Percentiles rank a stretch among this genome's conserved stretches.
Conservation (phyloP, 2,888 invertebrate genomes). For the Tachina lurida region DNA sequence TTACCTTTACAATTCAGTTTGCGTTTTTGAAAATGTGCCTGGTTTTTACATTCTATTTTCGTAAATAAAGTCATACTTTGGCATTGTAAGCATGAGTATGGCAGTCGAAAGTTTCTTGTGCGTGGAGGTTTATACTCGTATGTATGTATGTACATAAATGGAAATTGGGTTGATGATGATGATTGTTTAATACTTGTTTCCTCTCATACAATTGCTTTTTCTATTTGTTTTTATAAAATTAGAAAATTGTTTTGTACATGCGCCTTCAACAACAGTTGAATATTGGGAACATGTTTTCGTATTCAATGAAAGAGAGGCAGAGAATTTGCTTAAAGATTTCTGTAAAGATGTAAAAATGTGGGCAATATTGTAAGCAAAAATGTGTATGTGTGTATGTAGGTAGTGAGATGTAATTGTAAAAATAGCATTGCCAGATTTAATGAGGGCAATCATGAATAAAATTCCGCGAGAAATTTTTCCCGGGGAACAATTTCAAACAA, state of each 20-base stretch:
- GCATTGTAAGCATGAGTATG: not conserved
- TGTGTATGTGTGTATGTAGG: not conserved
- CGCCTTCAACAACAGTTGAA: slow-evolving; percentile 67
- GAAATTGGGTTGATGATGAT: slow-evolving; percentile 72
- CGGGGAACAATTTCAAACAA: too few relatives aligned
- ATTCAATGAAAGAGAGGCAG: not conserved
- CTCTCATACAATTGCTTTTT: slow-evolving; percentile 4
- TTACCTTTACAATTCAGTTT: not conserved
- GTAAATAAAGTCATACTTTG: slow-evolving; percentile 4
- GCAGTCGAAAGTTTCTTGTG: slow-evolving; percentile 8
- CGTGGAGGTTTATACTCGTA: not conserved
- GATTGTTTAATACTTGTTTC: not conserved
- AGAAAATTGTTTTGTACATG: slow-evolving; percentile 54
- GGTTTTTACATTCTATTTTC: slow-evolving; percentile 12
- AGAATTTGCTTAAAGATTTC: slow-evolving; percentile 38
- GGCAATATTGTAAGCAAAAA: not conserved
- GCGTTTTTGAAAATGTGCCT: slow-evolving; percentile 14
- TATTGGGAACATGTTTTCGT: slow-evolving; percentile 22
- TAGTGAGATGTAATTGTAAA: not conserved
- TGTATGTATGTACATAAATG: slow-evolving; percentile 63
- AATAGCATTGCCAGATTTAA: slow-evolving; percentile 51
- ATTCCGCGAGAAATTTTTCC: too few relatives aligned
- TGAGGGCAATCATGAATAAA: too few relatives aligned
- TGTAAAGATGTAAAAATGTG: not conserved
- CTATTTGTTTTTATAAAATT: slow-evolving; percentile 8